phyloP scores from a whole-genome alignment of 2,113 vertebrate species.

The Emberiza fucata region DNA sequence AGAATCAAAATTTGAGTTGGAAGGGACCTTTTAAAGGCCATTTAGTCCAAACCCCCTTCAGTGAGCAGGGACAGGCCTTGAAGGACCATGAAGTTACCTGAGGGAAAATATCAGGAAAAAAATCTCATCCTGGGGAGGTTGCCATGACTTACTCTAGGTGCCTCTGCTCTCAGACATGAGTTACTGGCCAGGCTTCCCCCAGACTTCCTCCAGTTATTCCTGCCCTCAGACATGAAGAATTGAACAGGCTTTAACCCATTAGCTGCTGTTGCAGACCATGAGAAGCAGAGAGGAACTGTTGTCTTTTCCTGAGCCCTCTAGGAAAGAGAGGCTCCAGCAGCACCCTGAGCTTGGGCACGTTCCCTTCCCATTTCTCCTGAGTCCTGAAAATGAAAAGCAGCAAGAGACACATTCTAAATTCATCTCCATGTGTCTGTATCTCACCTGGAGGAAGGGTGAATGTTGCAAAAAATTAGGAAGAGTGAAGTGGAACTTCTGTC shows the following conservation, averaged over 20 bases:
- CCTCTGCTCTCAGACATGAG: not conserved
- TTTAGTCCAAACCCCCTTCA: not conserved
- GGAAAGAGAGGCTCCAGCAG: not conserved
- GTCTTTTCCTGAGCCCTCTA: not conserved
- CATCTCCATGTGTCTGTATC: not conserved
- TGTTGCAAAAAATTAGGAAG: not conserved
- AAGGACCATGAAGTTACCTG: not conserved
- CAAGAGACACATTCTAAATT: not conserved
- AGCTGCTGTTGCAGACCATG: not conserved
- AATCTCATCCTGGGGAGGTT: not conserved
- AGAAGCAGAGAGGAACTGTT: not conserved
- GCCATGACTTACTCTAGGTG: not conserved
- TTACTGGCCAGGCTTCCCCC: not conserved
- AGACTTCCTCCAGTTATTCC: not conserved
- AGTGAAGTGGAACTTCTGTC: not conserved
- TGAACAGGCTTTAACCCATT: not conserved
- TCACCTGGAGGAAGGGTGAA: not conserved
- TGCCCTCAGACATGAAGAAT: not conserved
- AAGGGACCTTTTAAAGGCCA: not conserved
- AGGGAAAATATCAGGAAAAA: not conserved
- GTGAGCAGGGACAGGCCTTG: not conserved
- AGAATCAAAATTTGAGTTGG: not conserved
- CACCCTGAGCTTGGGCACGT: fast-evolving
- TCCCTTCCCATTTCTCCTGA: not conserved
- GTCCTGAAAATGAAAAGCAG: not conserved